Conservation (phyloP, 2,113 vertebrate genomes). For the Microtus montanus region DNA sequence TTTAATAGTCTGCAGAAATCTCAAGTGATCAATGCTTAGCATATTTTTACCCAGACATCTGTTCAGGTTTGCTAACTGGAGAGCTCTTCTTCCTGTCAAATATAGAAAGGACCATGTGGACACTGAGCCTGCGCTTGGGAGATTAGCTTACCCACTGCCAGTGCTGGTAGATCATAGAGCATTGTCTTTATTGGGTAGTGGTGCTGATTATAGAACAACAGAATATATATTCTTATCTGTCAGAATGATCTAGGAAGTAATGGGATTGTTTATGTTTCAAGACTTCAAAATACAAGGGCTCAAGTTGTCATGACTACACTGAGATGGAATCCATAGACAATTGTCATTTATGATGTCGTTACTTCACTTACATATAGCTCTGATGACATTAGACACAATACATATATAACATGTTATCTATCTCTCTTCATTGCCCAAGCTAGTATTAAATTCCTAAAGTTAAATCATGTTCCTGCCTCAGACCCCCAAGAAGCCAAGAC, state of each 20-base stretch:
- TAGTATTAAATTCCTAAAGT: background rate
- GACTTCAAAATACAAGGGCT: slow-evolving; percentile 87
- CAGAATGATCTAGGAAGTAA: slow-evolving; percentile 93
- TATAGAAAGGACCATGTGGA: slow-evolving; percentile 83
- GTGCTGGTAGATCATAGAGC: slow-evolving; percentile 83
- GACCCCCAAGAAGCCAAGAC: background rate
- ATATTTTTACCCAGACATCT: slow-evolving; percentile 74
- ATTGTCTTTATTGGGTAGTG: slow-evolving; percentile 86
- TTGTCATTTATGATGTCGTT: slow-evolving; percentile 82
- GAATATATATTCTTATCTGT: slow-evolving; percentile 89
- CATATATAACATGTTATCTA: background rate
- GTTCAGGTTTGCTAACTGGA: slow-evolving; percentile 92
- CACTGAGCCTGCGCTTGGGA: slow-evolving; percentile 27
- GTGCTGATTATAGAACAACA: slow-evolving; percentile 83
- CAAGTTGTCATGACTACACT: slow-evolving; percentile 88
- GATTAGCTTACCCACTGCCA: background rate
- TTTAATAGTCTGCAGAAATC: background rate
- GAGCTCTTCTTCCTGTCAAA: slow-evolving; percentile 86
- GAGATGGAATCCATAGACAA: slow-evolving; percentile 86
- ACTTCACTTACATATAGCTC: slow-evolving; percentile 81
- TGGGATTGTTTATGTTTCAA: slow-evolving; percentile 88
- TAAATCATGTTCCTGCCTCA: background rate
- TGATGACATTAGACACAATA: slow-evolving; percentile 76
- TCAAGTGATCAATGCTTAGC: background rate
- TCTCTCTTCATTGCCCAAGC: background rate